Conservation (phyloP, 2,113 vertebrate species). For the Sisor rabdophorus region DNA sequence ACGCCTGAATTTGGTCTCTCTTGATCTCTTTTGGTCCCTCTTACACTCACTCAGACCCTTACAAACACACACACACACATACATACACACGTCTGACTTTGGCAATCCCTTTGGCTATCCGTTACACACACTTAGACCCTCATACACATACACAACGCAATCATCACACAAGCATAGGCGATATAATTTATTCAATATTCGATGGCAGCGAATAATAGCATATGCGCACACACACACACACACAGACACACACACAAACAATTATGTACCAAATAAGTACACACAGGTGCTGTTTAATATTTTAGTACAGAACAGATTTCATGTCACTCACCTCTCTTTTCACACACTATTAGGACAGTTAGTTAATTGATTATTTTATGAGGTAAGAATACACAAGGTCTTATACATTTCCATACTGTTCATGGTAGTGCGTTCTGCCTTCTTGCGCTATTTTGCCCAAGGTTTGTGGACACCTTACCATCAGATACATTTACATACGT, state of each 20-base stretch:
- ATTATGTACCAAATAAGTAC: constrained; percentile 24
- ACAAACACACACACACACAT: constrained; percentile 47
- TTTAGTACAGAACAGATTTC: constrained; percentile 28
- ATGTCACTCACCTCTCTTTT: constrained; percentile 6
- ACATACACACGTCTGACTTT: constrained; percentile 53
- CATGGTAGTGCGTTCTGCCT: background rate
- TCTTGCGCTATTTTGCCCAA: background rate
- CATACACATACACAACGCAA: constrained; percentile 31
- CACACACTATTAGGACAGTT: background rate
- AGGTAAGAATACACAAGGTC: constrained; percentile 47
- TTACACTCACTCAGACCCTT: constrained; percentile 16
- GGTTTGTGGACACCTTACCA: too few relatives aligned
- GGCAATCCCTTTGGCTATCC: too few relatives aligned
- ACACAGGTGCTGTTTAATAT: constrained; percentile 21
- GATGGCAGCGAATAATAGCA: constrained; percentile 45
- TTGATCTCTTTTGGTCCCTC: constrained; percentile 2
- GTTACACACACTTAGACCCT: constrained; percentile 16
- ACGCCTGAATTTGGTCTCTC: constrained; percentile 27
- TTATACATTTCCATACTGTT: background rate
- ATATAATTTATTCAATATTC: constrained; percentile 34
- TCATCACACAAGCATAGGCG: constrained; percentile 51
- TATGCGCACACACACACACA: constrained; percentile 41
- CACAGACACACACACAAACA: constrained; percentile 36
- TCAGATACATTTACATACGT: too few relatives aligned
- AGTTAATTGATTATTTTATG: constrained; percentile 6